Conservation (phyloP, 37 sponge, comb jelly and placozoan species). For the Oscarella lobularis region DNA sequence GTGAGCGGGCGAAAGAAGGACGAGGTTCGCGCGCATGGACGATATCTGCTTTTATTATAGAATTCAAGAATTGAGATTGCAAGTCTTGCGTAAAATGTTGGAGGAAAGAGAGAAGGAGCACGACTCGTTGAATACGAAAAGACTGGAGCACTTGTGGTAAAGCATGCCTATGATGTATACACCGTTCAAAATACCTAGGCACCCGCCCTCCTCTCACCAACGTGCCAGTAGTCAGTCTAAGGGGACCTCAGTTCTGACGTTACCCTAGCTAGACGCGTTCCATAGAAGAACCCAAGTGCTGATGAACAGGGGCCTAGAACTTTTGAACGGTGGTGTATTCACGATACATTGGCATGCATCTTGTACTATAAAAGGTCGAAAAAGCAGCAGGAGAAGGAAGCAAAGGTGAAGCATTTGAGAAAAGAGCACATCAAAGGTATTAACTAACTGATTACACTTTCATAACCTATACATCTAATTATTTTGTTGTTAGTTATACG, state of each 20-base stretch:
- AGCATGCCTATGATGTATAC: too few species aligned
- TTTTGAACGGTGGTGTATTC: too few species aligned
- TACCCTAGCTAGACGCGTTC: too few species aligned
- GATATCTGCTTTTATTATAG: constrained; percentile 15
- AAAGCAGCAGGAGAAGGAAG: constrained; percentile 65
- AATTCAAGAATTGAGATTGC: constrained; percentile 54
- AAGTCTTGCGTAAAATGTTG: constrained; percentile 55
- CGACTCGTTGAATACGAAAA: constrained; percentile 44
- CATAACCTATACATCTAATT: background rate
- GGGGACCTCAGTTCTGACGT: too few species aligned
- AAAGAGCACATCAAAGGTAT: constrained; percentile 79
- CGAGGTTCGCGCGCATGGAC: background rate
- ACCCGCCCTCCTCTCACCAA: too few species aligned
- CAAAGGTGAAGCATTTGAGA: constrained; percentile 45
- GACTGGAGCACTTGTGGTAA: constrained; percentile 90
- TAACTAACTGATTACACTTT: background rate
- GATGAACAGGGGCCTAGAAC: too few species aligned
- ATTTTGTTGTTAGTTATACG: constrained; percentile 39
- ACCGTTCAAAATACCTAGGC: too few species aligned
- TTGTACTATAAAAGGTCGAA: constrained; percentile 40
- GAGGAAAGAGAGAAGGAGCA: constrained; percentile 60
- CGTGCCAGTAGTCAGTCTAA: too few species aligned
- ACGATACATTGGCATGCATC: background rate
- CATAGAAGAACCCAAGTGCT: too few species aligned
- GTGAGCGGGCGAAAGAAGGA: constrained; percentile 13